Percentiles rank a stretch among this genome's conserved stretches.
Evolutionary conservation across 2,797 vertebrate genomes (phyloP).

Genomic region (Glyptemys insculpta): DNA sequence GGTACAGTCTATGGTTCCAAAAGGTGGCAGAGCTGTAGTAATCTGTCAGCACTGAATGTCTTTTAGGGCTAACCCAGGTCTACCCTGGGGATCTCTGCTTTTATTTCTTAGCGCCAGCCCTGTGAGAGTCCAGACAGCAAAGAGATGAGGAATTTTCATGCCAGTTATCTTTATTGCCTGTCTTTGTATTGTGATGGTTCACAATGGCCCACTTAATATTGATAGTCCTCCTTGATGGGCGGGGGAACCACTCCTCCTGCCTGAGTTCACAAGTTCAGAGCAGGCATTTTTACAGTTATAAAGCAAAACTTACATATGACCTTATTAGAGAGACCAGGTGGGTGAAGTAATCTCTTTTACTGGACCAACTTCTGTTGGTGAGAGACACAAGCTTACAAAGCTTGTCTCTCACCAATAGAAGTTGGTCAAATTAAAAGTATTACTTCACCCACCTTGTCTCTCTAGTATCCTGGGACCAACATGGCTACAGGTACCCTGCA

Average conservation of each 20-base stretch:
- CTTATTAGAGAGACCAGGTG: background rate
- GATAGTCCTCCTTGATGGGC: background rate
- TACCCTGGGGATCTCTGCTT: background rate
- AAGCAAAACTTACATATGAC: background rate
- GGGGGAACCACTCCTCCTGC: background rate
- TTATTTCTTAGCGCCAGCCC: no score
- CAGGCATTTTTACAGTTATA: background rate
- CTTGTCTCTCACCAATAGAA: background rate
- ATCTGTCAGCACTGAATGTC: background rate
- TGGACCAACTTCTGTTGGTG: background rate
- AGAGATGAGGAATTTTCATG: background rate
- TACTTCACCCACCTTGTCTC: background rate
- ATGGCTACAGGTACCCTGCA: background rate
- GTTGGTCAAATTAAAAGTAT: background rate
- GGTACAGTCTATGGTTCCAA: background rate
- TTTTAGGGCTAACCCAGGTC: background rate
- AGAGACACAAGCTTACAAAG: background rate
- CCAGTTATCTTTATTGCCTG: background rate
- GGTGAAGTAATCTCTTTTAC: background rate
- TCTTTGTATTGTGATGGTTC: background rate
- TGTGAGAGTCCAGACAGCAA: background rate
- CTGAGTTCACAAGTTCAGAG: background rate
- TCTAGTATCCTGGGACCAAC: background rate
- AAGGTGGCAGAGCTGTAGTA: background rate
- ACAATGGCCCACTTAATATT: background rate